Evolutionary conservation across 1,140 invertebrate genomes (phyloP).

Genomic region (Mamestra configurata): DNA sequence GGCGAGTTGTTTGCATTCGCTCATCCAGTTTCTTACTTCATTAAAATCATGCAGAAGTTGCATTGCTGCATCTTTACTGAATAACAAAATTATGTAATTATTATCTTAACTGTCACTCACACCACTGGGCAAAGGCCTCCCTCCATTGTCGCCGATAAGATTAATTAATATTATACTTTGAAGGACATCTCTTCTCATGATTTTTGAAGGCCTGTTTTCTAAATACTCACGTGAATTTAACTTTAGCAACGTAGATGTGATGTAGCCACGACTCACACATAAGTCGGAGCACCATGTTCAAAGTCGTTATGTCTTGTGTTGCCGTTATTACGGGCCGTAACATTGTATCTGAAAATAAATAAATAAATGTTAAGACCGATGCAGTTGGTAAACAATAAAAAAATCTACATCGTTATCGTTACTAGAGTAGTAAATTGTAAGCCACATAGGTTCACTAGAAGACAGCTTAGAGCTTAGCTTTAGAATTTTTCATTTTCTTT

Average conservation of each 20-base stretch:
- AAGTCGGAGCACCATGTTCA: slow-evolving; percentile 93
- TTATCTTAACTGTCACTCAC: too few relatives aligned
- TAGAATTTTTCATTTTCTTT: too few relatives aligned
- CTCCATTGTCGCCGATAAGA: too few relatives aligned
- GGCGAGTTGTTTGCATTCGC: slow-evolving; percentile 88
- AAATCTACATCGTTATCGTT: too few relatives aligned
- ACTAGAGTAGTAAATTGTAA: too few relatives aligned
- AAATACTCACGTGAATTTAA: slow-evolving; percentile 92
- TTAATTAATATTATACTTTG: too few relatives aligned
- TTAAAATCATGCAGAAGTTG: slow-evolving; percentile 93
- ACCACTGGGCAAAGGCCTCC: too few relatives aligned
- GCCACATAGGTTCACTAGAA: too few relatives aligned
- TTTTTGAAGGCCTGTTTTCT: neutral
- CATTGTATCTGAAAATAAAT: slow-evolving; percentile 90
- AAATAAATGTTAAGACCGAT: neutral
- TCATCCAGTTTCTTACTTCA: slow-evolving; percentile 92
- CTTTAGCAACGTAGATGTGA: slow-evolving; percentile 93
- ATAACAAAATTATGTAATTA: neutral
- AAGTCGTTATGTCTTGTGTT: slow-evolving; percentile 91
- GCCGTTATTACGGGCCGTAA: slow-evolving; percentile 92
- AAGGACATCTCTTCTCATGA: too few relatives aligned
- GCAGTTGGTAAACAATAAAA: too few relatives aligned
- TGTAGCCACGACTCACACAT: slow-evolving; percentile 95
- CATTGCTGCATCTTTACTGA: slow-evolving; percentile 90
- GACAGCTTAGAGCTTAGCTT: too few relatives aligned